Evolutionary conservation across 2,113 vertebrate species (phyloP), one percentile per base, ranked within the genome.

Genomic region (Sakesphorus luctuosus): DNA sequence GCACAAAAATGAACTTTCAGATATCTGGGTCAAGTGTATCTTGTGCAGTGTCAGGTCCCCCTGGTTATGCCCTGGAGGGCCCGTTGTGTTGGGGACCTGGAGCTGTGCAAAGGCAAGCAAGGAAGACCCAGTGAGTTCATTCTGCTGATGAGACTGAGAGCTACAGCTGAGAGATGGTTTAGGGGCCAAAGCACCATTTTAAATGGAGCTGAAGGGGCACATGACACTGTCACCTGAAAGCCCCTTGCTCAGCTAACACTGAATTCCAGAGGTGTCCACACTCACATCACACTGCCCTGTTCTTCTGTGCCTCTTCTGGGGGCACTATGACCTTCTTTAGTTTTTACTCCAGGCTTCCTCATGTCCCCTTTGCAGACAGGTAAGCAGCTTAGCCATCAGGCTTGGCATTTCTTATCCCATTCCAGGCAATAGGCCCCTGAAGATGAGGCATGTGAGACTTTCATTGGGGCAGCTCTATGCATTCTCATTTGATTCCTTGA

Each of bases 251-350:
- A 77, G 40, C 59, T 77, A 33, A 28, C 49, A 25, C 82, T 56
- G 69, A 65, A 38, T 35, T 35, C 40, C 77, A 52, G 74, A 35
- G 31, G 15, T 78, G 46, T 53, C 56, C 1, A 5, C 3, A 0
- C 31, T 56, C 18, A 4, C 2, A 0, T 44, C 8, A 3, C 29
- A 2, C 18, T 58, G n/a, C 17, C 46, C 26, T 4, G 0, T 58
- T 62, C 0, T 3, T 9, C 24, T 14, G 11, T 11, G n/a, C 72
- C 23, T 76, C 50, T 74, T 69, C 46, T 74, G 36, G 52, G 52
- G 43, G 31, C 38, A 46, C 31, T 5, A 0, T 15, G 25, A 84
- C 28, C 62, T 55, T 33, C 11, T 3, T 36, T 52, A 20, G 89
- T 87, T 75, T 80, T 76, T 43, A 21, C 50, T 69, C 21, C 24